These are phyloP conservation scores for Gyps fulvus DNA, from an alignment of 2,113 vertebrate genomes.

Conservation along the genomic window DNA sequence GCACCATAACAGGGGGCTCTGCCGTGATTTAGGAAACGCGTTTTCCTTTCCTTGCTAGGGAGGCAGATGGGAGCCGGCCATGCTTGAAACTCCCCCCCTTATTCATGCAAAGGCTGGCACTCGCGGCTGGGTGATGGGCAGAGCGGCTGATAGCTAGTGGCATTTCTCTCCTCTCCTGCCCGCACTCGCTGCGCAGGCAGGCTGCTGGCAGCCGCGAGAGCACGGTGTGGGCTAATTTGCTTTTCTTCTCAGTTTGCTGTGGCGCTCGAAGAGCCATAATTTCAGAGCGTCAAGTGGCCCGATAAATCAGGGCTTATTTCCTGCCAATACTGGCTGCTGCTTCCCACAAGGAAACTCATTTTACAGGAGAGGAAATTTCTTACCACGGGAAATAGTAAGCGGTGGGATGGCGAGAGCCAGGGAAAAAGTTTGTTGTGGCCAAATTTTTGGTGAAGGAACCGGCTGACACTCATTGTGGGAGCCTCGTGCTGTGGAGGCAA, in stretches of 20 bases:
- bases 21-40: accelerated
- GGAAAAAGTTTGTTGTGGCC: neutral
- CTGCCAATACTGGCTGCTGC: neutral
- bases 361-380: slow-evolving; percentile 19
- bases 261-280: neutral
- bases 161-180: neutral
- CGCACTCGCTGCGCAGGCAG: neutral
- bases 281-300: neutral
- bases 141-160: neutral
- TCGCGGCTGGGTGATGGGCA: neutral
- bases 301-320: slow-evolving; percentile 32
- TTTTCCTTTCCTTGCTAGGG: neutral
- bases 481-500: neutral
- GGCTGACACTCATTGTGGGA: neutral
- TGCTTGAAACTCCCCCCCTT: neutral
- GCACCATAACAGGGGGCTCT: neutral
- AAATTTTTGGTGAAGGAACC: neutral
- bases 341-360: slow-evolving; percentile 18
- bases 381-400: neutral
- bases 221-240: neutral
- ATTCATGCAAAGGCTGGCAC: neutral
- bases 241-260: neutral
- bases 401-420: neutral
- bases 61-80: neutral
- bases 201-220: neutral